These are phyloP conservation scores for Akabosia matsudoensis DNA, from an alignment of 1,140 invertebrate species.

Conservation along the genomic window DNA sequence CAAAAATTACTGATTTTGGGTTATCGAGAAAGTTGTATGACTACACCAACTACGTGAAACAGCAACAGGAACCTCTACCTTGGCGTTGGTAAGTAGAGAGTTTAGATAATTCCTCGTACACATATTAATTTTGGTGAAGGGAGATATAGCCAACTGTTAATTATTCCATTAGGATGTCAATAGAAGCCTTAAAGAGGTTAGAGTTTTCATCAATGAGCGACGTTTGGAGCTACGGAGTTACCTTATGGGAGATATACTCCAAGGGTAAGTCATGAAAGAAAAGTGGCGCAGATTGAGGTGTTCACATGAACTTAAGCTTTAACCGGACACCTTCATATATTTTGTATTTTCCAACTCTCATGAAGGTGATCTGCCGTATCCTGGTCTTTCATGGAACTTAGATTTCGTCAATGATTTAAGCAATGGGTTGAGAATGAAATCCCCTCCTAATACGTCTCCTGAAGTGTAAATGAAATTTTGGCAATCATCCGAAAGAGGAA, in stretches of 20 bases:
- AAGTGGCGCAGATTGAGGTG: not conserved
- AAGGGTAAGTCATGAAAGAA: constrained; percentile 58
- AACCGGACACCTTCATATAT: not conserved
- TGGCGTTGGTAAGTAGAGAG: no score
- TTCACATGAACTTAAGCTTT: not conserved
- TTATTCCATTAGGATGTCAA: constrained; percentile 91
- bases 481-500: not conserved
- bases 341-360: not conserved
- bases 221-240: constrained; percentile 84
- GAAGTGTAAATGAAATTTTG: not conserved
- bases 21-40: not conserved
- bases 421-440: not conserved
- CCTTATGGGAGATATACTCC: constrained; percentile 84
- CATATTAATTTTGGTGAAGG: no score
- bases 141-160: no score
- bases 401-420: constrained; percentile 1
- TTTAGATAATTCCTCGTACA: no score
- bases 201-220: constrained; percentile 83
- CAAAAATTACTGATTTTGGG: constrained; percentile 13
- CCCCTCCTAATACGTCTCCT: not conserved
- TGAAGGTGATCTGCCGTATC: constrained; percentile 13
- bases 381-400: not conserved
- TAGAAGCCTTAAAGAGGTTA: constrained; percentile 77
- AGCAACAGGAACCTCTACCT: not conserved
- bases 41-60: constrained; percentile 8